These are phyloP conservation scores for Drosophila phalerata DNA, from an alignment of 2,888 invertebrate genomes.

Conservation along the genomic window DNA sequence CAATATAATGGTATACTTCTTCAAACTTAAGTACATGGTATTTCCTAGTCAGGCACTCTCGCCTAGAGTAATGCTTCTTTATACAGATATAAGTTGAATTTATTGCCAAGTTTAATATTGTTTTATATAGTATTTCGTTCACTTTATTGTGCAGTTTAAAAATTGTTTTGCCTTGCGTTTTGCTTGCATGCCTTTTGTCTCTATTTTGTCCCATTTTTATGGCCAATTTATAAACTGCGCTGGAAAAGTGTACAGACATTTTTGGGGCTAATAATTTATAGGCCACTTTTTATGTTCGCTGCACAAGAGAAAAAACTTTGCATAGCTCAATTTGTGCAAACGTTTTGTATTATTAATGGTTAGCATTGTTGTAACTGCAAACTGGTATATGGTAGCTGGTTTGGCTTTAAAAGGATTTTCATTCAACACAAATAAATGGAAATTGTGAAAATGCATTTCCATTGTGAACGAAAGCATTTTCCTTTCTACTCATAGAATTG, in stretches of 20 bases:
- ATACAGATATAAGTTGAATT: conserved; percentile 21
- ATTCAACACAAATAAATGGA: conserved; percentile 46
- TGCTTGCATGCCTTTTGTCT: conserved; percentile 7
- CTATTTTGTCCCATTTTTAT: conserved; percentile 38
- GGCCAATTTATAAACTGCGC: conserved; percentile 60
- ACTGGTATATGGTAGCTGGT: conserved; percentile 28
- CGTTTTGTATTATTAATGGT: conserved; percentile 58
- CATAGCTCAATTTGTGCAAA: conserved; percentile 54
- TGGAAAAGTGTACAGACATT: conserved; percentile 47
- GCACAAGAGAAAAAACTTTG: conserved; percentile 36
- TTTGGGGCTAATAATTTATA: conserved; percentile 67
- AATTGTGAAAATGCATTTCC: conserved; percentile 57
- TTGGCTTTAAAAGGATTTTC: conserved; percentile 40
- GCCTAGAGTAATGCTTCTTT: background rate
- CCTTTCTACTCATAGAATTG: conserved; percentile 23
- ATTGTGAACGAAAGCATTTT: conserved; percentile 40
- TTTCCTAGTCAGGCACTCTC: background rate
- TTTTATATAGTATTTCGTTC: conserved; percentile 10
- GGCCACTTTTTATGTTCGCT: conserved; percentile 34
- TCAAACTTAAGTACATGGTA: background rate
- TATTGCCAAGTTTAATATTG: conserved; percentile 24
- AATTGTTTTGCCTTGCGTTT: conserved; percentile 3
- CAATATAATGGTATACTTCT: no score
- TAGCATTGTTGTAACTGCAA: conserved; percentile 44
- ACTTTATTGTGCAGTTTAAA: conserved; percentile 12